Evolutionary conservation across 2,113 vertebrate genomes (phyloP).

Genomic region (Rhinopomastus cyanomelas): DNA sequence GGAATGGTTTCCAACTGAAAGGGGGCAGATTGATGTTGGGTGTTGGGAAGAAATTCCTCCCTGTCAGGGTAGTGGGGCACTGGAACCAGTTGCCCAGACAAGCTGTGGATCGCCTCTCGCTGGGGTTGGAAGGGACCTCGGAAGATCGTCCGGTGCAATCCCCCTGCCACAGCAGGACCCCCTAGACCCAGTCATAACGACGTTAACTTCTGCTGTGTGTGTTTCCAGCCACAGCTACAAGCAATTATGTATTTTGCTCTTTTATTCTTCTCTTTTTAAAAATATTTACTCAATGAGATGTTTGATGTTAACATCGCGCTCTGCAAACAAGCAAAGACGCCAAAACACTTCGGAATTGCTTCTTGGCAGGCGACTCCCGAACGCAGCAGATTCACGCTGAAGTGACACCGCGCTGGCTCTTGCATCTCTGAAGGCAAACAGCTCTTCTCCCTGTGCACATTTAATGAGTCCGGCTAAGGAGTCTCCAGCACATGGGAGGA

Average conservation of each 20-base stretch:
- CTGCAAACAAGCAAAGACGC: neutral
- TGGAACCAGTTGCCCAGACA: too few relatives aligned
- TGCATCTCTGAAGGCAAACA: neutral
- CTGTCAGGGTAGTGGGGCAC: too few relatives aligned
- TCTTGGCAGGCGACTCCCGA: neutral
- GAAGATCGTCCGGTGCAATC: too few relatives aligned
- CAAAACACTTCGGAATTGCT: neutral
- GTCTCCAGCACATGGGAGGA: neutral
- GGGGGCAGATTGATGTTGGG: too few relatives aligned
- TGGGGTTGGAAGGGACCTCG: too few relatives aligned
- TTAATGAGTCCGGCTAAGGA: neutral
- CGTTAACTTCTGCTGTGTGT: neutral
- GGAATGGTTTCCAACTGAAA: too few relatives aligned
- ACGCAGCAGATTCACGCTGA: neutral
- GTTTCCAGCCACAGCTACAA: neutral
- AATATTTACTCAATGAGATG: neutral
- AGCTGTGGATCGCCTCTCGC: too few relatives aligned
- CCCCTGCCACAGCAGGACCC: too few relatives aligned
- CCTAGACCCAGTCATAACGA: too few relatives aligned
- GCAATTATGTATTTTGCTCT: neutral
- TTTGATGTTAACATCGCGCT: neutral
- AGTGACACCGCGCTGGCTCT: neutral
- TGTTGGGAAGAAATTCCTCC: too few relatives aligned
- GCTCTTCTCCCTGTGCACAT: neutral
- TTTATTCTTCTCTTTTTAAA: too few relatives aligned